These are phyloP conservation scores for Fulmarus glacialis DNA, from an alignment of 2,113 vertebrate species.

Conservation along the genomic window DNA sequence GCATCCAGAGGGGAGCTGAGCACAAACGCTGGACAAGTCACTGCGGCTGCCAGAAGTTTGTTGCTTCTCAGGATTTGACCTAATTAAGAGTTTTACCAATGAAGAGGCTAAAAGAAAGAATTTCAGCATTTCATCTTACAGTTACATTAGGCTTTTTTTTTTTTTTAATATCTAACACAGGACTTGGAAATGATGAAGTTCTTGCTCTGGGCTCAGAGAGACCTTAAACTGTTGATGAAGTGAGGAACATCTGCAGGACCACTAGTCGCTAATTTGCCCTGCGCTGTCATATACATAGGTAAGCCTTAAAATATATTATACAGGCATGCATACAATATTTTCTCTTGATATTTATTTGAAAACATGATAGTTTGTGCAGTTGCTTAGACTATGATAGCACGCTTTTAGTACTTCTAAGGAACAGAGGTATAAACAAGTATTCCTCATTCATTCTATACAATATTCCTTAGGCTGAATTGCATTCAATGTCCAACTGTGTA, in stretches of 20 bases:
- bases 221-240: background rate
- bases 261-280: background rate
- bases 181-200: background rate
- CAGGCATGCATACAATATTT: background rate
- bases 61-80: background rate
- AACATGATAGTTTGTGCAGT: background rate
- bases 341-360: background rate
- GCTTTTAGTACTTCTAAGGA: background rate
- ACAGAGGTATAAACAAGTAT: background rate
- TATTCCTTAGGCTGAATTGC: background rate
- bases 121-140: background rate
- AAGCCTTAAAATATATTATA: background rate
- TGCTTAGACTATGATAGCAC: background rate
- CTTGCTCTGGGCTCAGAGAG: background rate
- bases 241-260: background rate
- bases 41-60: background rate
- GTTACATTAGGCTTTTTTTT: background rate
- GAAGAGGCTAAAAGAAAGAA: background rate
- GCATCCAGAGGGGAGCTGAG: background rate
- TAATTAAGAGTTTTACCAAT: background rate
- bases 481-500: background rate
- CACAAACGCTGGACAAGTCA: background rate
- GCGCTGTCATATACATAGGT: rapidly evolving
- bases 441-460: background rate
- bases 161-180: background rate